Base-by-base conservation (phyloP, 2,888 invertebrate genomes). In the Emmelina monodactyla region DNA sequence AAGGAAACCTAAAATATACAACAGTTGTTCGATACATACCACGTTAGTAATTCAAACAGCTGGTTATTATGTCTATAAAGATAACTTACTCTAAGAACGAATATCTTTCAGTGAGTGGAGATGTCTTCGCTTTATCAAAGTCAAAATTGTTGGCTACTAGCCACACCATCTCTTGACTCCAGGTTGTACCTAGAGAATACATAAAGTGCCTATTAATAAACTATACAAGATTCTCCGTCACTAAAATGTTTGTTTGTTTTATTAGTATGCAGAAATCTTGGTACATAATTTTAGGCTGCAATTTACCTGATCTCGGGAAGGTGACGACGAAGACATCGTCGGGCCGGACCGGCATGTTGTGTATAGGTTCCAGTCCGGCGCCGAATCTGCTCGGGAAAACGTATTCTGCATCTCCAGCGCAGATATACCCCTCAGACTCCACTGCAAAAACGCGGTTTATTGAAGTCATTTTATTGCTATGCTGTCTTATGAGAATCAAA, bases 151-250 rank as follows among this genome's bases (percentile, higher is more conserved):
- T 89, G 2, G 82, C 82, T 14, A 89, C 50, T 37, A 89, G 52
- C 90, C 90, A 91, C 1, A 88, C 82, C 47, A 90, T 58, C 58
- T 91, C 89, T 50, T 88, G 88, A 0, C 86, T 86, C 86, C 85
- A 83, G 2, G 88, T 88, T 11, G 84, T 85, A 12, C 84, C 84
- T 83, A 42, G n/a, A n/a, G n/a, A n/a, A n/a, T n/a, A n/a, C n/a
- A n/a, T n/a, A n/a, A n/a, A n/a, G n/a, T n/a, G n/a, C n/a, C n/a
- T n/a, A n/a, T n/a, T n/a, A n/a, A n/a, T n/a, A n/a, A n/a, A 12
- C 46, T 12, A 32, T 15, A 11, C 30, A 14, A 5, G 19, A 19
- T 19, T 19, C 5, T 19, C 5, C 6, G 5, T 9, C 5, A 19
- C 19, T 6, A 19, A 19, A 19, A 19, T 19, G 19, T 6, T 9